These are phyloP conservation scores for Galagoides demidoff DNA, from an alignment of 2,797 vertebrate genomes.

Conservation along the genomic window DNA sequence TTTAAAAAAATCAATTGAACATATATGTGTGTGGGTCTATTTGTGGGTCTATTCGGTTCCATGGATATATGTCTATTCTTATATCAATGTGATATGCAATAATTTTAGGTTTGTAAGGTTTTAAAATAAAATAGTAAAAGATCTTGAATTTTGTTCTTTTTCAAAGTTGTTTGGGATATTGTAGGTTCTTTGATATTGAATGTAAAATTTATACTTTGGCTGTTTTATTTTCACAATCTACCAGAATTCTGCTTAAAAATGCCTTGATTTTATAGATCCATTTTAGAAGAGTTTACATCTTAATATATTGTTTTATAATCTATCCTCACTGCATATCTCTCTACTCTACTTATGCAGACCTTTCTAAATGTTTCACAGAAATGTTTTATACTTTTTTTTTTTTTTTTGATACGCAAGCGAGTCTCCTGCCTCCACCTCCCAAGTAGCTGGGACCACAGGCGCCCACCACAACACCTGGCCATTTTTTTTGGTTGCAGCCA, in stretches of 20 bases:
- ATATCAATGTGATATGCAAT: background rate
- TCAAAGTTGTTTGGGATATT: background rate
- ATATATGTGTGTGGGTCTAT: background rate
- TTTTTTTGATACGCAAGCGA: too few relatives aligned
- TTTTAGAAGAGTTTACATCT: background rate
- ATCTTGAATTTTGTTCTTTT: background rate
- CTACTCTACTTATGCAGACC: background rate
- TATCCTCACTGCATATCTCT: background rate
- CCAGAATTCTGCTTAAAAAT: background rate
- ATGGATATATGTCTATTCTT: background rate
- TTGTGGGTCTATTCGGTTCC: background rate
- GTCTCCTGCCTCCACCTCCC: too few relatives aligned
- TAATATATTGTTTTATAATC: background rate
- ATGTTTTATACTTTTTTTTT: background rate
- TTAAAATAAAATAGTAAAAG: background rate
- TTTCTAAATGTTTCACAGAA: background rate
- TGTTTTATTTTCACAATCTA: background rate
- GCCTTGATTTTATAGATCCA: background rate
- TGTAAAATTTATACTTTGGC: background rate
- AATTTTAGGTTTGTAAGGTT: background rate
- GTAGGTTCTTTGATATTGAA: background rate
- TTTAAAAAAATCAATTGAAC: background rate
- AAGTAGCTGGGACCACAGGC: too few relatives aligned
- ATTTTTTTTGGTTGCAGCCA: too few relatives aligned
- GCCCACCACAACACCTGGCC: too few relatives aligned